phyloP scores from a whole-genome alignment of 2,888 invertebrate genomes.

The Hydriomena furcata region DNA sequence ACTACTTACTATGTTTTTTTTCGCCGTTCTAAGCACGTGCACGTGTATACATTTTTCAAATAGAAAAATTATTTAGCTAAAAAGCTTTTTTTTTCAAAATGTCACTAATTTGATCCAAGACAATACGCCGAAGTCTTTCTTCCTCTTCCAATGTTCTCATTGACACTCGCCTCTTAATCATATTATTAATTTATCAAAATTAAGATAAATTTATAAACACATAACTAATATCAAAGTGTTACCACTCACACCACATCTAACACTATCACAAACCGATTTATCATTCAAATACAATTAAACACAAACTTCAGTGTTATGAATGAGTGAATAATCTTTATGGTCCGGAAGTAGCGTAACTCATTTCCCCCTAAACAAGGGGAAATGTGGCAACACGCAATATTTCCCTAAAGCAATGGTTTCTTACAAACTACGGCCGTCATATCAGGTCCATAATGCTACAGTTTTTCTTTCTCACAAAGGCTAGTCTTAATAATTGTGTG shows the following conservation, averaged over 20 bases:
- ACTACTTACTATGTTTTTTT: too few relatives aligned
- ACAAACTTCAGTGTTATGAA: conserved; percentile 18
- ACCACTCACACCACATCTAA: background rate
- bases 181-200: too few relatives aligned
- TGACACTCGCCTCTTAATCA: too few relatives aligned
- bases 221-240: conserved; percentile 1
- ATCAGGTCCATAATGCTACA: background rate
- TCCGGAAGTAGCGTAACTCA: conserved; percentile 34
- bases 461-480: too few relatives aligned
- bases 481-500: too few relatives aligned
- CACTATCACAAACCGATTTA: conserved; percentile 19
- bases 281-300: conserved; percentile 35
- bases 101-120: too few relatives aligned
- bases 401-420: conserved; percentile 12
- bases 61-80: too few relatives aligned
- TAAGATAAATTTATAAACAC: background rate
- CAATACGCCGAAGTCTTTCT: too few relatives aligned
- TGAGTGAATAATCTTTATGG: conserved; percentile 33
- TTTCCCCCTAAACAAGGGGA: conserved; percentile 31
- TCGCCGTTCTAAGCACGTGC: too few relatives aligned
- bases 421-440: background rate
- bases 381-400: conserved; percentile 27
- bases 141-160: too few relatives aligned
- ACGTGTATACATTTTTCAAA: too few relatives aligned
- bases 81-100: too few relatives aligned